phyloP scores from a whole-genome alignment of 2,888 invertebrate genomes.

The Argyra leucocephala region DNA sequence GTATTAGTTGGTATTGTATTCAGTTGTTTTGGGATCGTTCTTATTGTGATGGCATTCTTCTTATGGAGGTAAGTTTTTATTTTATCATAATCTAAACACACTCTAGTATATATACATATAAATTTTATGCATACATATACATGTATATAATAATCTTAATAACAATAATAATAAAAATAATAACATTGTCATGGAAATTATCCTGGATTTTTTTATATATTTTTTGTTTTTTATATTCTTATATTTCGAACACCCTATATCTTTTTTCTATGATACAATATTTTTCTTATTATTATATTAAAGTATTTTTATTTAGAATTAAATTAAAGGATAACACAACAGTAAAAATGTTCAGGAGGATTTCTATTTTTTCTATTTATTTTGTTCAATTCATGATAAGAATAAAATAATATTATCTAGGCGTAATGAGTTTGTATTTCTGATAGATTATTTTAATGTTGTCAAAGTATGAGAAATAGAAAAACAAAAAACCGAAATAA shows the following conservation, averaged over 20 bases:
- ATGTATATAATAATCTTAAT: conserved; percentile 5
- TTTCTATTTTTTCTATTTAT: background rate
- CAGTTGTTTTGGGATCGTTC: conserved; percentile 57
- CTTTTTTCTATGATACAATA: background rate
- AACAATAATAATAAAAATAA: conserved; percentile 2
- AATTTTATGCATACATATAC: background rate
- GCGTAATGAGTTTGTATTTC: too few species aligned
- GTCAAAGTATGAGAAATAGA: too few species aligned
- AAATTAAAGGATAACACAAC: background rate
- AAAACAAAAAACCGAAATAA: too few species aligned
- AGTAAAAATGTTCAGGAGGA: background rate
- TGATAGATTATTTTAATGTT: too few species aligned
- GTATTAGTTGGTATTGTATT: conserved; percentile 63
- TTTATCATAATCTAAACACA: conserved; percentile 2
- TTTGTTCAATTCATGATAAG: background rate
- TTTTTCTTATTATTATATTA: background rate
- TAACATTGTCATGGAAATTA: conserved; percentile 4
- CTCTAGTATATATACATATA: background rate
- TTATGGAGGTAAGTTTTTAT: conserved; percentile 59
- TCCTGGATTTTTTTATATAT: background rate
- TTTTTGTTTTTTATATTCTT: background rate
- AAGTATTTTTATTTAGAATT: background rate
- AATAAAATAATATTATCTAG: too few species aligned
- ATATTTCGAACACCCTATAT: background rate
- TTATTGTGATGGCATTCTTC: conserved; percentile 59